These are phyloP conservation scores for Leptothorax acervorum DNA, from an alignment of 2,888 invertebrate species.

Conservation along the genomic window DNA sequence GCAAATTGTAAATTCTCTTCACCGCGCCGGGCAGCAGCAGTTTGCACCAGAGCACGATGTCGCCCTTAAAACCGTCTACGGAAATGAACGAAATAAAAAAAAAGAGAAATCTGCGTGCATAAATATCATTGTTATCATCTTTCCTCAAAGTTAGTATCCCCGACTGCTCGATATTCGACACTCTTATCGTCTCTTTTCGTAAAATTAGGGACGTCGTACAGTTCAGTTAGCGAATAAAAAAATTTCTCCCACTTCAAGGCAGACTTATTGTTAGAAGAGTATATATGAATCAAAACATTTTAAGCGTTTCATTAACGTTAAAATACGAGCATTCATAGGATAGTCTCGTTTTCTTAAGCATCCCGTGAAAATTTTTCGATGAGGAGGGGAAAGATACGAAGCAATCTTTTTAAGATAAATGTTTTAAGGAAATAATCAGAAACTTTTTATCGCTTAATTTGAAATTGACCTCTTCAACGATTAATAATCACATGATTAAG, in stretches of 20 bases:
- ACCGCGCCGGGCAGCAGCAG: conserved; percentile 93
- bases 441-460: conserved; percentile 5
- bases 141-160: background rate
- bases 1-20: conserved; percentile 96
- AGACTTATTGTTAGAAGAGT: background rate
- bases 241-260: background rate
- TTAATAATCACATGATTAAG: background rate
- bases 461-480: background rate
- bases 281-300: background rate
- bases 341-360: background rate
- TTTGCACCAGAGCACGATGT: conserved; percentile 93
- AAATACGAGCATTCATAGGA: background rate
- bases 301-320: background rate
- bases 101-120: background rate
- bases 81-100: conserved; percentile 85
- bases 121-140: background rate
- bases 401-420: background rate
- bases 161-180: background rate
- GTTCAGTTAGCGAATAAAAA: background rate
- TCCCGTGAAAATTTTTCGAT: too few relatives aligned
- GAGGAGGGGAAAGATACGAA: background rate
- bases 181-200: background rate
- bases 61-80: conserved; percentile 91
- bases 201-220: background rate
- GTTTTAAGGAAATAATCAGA: background rate